Conservation (phyloP, 2,797 vertebrate species). For the Labroides dimidiatus region DNA sequence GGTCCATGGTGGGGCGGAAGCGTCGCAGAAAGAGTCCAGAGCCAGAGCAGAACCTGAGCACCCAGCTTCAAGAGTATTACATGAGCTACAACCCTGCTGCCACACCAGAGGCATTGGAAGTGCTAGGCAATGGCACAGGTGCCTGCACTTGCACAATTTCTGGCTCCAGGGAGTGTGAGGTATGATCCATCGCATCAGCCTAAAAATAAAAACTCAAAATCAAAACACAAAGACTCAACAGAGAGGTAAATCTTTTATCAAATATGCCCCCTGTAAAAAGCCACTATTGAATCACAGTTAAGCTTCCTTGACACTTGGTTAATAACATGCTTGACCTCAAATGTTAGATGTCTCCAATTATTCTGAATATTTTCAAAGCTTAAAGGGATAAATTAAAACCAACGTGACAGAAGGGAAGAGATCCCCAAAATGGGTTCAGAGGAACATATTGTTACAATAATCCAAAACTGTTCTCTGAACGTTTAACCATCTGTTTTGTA, state of each 20-base stretch:
- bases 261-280: constrained; percentile 61
- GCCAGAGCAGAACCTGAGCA: constrained; percentile 96
- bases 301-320: constrained; percentile 66
- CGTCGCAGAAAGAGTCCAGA: constrained; percentile 96
- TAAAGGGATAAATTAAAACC: constrained; percentile 32
- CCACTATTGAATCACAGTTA: constrained; percentile 62
- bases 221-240: constrained; percentile 80
- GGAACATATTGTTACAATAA: constrained; percentile 24
- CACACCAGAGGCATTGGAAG: constrained; percentile 96
- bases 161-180: constrained; percentile 99
- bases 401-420: constrained; percentile 35
- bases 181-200: constrained; percentile 89
- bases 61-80: constrained; percentile 99
- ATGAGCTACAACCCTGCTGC: constrained; percentile 98
- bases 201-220: constrained; percentile 76
- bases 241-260: constrained; percentile 83
- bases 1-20: constrained; percentile 92
- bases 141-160: constrained; percentile 99
- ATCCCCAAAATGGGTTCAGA: constrained; percentile 41
- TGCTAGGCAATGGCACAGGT: constrained; percentile 97
- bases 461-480: constrained; percentile 19
- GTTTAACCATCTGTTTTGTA: constrained; percentile 28
- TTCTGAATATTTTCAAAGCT: constrained; percentile 44
- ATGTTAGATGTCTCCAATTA: constrained; percentile 69
- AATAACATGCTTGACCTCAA: constrained; percentile 46